Evolutionary conservation across 2,113 vertebrate species (phyloP).

Genomic region (Hippocampus zosterae): DNA sequence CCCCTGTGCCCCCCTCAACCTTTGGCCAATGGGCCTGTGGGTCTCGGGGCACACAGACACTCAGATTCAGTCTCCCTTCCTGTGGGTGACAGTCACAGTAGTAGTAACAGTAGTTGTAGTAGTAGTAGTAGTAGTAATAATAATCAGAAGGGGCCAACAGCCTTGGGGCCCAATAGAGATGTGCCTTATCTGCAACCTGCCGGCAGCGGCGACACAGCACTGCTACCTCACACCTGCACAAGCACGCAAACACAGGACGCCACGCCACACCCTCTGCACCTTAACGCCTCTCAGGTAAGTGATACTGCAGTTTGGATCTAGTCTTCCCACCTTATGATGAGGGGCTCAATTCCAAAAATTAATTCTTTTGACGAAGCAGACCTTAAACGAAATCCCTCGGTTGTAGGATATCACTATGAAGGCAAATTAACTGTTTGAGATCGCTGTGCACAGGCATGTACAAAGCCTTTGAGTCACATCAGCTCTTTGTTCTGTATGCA

Average conservation of each 20-base stretch:
- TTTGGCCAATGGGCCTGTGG: slow-evolving; percentile 90
- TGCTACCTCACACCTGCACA: slow-evolving; percentile 99
- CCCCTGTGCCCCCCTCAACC: slow-evolving; percentile 83
- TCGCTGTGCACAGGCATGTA: no score
- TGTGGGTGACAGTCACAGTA: slow-evolving; percentile 75
- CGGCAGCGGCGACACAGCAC: slow-evolving; percentile 71
- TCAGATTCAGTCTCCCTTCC: slow-evolving; percentile 69
- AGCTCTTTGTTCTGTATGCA: no score
- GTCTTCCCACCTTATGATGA: no score
- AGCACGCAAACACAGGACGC: slow-evolving; percentile 93
- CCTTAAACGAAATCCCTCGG: no score
- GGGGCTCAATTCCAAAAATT: no score
- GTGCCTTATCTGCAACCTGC: slow-evolving; percentile 99
- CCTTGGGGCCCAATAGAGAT: slow-evolving; percentile 95
- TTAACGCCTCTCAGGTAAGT: slow-evolving; percentile 95
- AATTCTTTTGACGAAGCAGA: no score
- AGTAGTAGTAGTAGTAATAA: slow-evolving; percentile 71
- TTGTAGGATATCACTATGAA: no score
- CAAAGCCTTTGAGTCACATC: no score
- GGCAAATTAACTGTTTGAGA: no score
- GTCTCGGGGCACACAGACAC: slow-evolving; percentile 83
- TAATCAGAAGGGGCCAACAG: slow-evolving; percentile 79
- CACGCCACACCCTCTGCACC: slow-evolving; percentile 88
- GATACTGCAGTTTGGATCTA: no score
- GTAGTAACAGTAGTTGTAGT: slow-evolving; percentile 11